A percentile compares a stretch with the other conserved stretches of the same genome.
Conservation (phyloP, 2,113 vertebrate species). For the Crotophaga sulcirostris region DNA sequence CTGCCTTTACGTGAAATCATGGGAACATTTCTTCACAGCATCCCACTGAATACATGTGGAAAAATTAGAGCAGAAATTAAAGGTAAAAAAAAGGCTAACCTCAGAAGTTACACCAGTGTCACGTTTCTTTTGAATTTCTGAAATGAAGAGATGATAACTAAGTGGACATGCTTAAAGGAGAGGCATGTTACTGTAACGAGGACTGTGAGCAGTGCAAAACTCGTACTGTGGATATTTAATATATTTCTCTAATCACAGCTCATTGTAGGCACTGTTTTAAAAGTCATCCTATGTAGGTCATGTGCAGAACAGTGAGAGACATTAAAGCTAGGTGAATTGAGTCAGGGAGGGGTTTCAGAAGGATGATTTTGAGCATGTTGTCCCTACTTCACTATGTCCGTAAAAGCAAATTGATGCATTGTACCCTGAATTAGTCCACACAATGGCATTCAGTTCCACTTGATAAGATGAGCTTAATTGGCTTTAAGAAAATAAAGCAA, state of each 20-base stretch:
- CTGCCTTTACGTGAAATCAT: conserved; percentile 56
- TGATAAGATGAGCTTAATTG: conserved; percentile 65
- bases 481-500: conserved; percentile 74
- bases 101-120: background rate
- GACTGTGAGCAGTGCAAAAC: background rate
- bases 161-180: background rate
- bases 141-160: background rate
- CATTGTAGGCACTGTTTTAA: background rate
- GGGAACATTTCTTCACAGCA: conserved; percentile 62
- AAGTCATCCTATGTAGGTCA: background rate
- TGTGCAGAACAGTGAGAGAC: background rate
- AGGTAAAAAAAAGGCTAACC: conserved; percentile 58
- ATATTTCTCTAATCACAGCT: background rate
- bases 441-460: conserved; percentile 43
- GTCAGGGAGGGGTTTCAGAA: background rate
- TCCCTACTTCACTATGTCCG: background rate
- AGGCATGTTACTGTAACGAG: background rate
- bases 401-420: background rate
- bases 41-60: conserved; percentile 54
- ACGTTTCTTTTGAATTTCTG: background rate
- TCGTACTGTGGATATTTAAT: background rate
- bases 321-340: background rate
- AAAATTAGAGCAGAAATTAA: conserved; percentile 76
- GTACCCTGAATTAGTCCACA: conserved; percentile 7
- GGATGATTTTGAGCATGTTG: background rate